phyloP scores from a whole-genome alignment of 53 echinoderm and acorn worm genomes.

The Apostichopus leukothele region DNA sequence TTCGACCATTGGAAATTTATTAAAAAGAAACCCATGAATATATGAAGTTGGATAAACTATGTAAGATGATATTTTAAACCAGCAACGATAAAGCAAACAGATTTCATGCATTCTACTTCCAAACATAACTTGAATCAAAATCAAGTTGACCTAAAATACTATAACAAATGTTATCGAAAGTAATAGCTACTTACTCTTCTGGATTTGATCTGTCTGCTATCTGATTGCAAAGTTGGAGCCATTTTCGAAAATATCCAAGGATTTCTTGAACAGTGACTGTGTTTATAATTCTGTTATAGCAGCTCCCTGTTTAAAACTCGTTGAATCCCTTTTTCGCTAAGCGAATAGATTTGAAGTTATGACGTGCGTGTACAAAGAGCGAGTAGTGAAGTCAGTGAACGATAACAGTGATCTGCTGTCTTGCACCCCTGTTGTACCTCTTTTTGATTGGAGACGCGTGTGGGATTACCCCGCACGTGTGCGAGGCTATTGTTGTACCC shows the following conservation, averaged over 20 bases:
- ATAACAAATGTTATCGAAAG: too few species aligned
- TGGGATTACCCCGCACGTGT: slow-evolving; percentile 18
- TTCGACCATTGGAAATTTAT: too few species aligned
- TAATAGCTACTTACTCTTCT: slow-evolving; percentile 28
- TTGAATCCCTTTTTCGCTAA: neutral
- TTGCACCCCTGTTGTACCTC: neutral
- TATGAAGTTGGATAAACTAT: too few species aligned
- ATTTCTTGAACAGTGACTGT: neutral
- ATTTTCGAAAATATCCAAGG: neutral
- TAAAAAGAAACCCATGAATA: too few species aligned
- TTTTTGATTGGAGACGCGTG: slow-evolving; percentile 38
- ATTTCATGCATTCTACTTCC: too few species aligned
- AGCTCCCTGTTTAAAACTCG: too few species aligned
- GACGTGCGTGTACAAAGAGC: neutral
- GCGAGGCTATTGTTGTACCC: slow-evolving; percentile 8
- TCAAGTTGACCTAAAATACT: too few species aligned
- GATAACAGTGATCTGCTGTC: neutral
- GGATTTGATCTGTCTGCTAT: slow-evolving; percentile 24
- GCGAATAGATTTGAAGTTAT: neutral
- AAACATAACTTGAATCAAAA: too few species aligned
- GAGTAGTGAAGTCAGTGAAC: neutral
- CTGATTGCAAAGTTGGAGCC: slow-evolving; percentile 37
- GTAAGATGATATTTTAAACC: too few species aligned
- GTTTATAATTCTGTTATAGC: too few species aligned
- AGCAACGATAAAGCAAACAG: too few species aligned